phyloP scores from a whole-genome alignment of 2,888 invertebrate species.

The Oxytorus armatus region DNA sequence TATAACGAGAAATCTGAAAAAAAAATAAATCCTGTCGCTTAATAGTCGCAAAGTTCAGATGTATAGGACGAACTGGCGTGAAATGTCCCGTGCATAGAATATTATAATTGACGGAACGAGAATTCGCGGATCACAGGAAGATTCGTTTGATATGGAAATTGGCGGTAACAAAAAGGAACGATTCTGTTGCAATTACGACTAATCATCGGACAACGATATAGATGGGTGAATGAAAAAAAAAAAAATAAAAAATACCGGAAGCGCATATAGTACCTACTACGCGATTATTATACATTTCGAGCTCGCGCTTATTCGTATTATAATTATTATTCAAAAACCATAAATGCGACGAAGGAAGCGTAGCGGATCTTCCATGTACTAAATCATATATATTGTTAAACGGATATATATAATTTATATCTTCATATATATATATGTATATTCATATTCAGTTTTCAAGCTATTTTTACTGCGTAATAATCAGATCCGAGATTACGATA shows the following conservation, averaged over 20 bases:
- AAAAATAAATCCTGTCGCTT: too few species aligned
- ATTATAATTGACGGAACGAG: background rate
- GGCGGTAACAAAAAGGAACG: slow-evolving; percentile 20
- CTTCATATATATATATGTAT: slow-evolving; percentile 7
- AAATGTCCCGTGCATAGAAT: too few species aligned
- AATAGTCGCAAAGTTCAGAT: too few species aligned
- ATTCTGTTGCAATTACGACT: slow-evolving; percentile 46
- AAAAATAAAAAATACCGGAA: slow-evolving; percentile 60
- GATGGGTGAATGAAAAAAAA: slow-evolving; percentile 8
- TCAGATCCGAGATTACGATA: slow-evolving; percentile 76
- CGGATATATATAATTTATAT: background rate
- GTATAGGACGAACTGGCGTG: too few species aligned
- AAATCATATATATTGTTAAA: background rate
- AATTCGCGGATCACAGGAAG: background rate
- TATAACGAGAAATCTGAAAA: too few species aligned
- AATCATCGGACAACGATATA: slow-evolving; percentile 45
- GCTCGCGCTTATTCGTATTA: slow-evolving; percentile 50
- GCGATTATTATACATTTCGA: slow-evolving; percentile 37
- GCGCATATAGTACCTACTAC: slow-evolving; percentile 39
- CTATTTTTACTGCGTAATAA: slow-evolving; percentile 70
- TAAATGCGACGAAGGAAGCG: slow-evolving; percentile 71
- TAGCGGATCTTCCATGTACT: slow-evolving; percentile 63
- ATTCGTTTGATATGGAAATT: slow-evolving; percentile 10
- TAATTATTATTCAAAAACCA: slow-evolving; percentile 71
- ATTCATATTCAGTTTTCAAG: slow-evolving; percentile 35